A percentile compares a stretch with the other conserved stretches of the same genome.
These are phyloP conservation scores for Diorhabda sublineata DNA, from an alignment of 1,140 invertebrate genomes.

Conservation along the genomic window DNA sequence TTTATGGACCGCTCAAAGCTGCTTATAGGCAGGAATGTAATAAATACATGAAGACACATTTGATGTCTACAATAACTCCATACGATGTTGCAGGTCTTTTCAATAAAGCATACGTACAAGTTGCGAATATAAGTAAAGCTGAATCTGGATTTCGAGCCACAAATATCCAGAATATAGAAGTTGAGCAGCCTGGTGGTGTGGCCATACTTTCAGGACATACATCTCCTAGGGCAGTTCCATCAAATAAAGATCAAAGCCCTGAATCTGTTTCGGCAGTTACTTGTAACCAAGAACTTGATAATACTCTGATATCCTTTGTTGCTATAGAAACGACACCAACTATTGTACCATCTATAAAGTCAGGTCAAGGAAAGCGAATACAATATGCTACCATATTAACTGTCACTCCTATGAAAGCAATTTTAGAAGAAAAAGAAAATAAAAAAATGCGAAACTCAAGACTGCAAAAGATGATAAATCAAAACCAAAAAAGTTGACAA, in stretches of 20 bases:
- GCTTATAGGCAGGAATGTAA: slow-evolving; percentile 12
- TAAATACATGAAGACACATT: slow-evolving; percentile 19
- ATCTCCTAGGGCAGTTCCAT: not conserved
- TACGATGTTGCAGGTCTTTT: slow-evolving; percentile 41
- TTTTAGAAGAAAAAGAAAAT: slow-evolving; percentile 36
- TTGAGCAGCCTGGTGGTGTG: not conserved
- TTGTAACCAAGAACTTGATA: not conserved
- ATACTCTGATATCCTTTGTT: slow-evolving; percentile 6
- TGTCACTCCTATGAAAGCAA: slow-evolving; percentile 32
- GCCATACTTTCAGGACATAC: not conserved
- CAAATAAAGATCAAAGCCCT: not conserved
- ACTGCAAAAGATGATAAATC: slow-evolving; percentile 22
- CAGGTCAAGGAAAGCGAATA: slow-evolving; percentile 27
- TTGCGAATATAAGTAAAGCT: slow-evolving; percentile 37
- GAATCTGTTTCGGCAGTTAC: not conserved
- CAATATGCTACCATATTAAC: slow-evolving; percentile 38
- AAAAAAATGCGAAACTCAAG: slow-evolving; percentile 32
- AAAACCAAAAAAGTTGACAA: slow-evolving; percentile 29
- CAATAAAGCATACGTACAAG: slow-evolving; percentile 41
- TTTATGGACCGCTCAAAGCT: slow-evolving; percentile 19
- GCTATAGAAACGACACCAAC: slow-evolving; percentile 18
- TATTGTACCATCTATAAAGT: slow-evolving; percentile 20
- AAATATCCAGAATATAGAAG: slow-evolving; percentile 18
- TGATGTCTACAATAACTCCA: not conserved
- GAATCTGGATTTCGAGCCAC: slow-evolving; percentile 23